Evolutionary conservation across 2,888 invertebrate species (phyloP).

Genomic region (Thyatira batis): DNA sequence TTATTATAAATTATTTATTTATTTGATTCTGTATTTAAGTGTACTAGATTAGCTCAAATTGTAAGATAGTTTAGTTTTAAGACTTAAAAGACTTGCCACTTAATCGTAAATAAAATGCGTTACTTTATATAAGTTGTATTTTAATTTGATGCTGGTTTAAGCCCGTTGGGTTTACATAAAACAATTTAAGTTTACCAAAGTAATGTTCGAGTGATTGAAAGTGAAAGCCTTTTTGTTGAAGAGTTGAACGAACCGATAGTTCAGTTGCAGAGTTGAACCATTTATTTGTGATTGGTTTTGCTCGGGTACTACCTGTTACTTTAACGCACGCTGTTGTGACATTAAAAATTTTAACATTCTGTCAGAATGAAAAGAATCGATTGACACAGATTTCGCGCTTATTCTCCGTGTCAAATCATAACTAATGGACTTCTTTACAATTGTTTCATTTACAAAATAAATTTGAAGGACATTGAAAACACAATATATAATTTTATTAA

Average conservation of each 20-base stretch:
- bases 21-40: constrained; percentile 32
- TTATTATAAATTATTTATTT: constrained; percentile 45
- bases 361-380: constrained; percentile 27
- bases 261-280: constrained; percentile 28
- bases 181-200: neutral
- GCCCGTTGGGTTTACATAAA: neutral
- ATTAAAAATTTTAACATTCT: constrained; percentile 35
- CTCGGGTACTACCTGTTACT: constrained; percentile 23
- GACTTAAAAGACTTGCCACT: constrained; percentile 53
- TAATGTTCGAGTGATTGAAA: constrained; percentile 40
- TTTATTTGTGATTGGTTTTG: constrained; percentile 25
- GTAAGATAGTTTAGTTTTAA: constrained; percentile 19
- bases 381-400: constrained; percentile 8
- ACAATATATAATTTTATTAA: constrained; percentile 9
- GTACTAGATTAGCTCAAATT: constrained; percentile 19
- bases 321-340: constrained; percentile 42
- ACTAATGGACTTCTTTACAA: neutral
- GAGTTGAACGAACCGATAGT: constrained; percentile 56
- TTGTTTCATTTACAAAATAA: neutral
- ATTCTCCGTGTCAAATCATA: constrained; percentile 5
- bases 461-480: neutral
- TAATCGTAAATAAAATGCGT: constrained; percentile 20
- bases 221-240: constrained; percentile 61
- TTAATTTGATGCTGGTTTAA: neutral
- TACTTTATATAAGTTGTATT: constrained; percentile 23